Evolutionary conservation across 1,140 invertebrate genomes (phyloP), one percentile per base, ranked within the genome.

Genomic region (Ylistrum balloti): DNA sequence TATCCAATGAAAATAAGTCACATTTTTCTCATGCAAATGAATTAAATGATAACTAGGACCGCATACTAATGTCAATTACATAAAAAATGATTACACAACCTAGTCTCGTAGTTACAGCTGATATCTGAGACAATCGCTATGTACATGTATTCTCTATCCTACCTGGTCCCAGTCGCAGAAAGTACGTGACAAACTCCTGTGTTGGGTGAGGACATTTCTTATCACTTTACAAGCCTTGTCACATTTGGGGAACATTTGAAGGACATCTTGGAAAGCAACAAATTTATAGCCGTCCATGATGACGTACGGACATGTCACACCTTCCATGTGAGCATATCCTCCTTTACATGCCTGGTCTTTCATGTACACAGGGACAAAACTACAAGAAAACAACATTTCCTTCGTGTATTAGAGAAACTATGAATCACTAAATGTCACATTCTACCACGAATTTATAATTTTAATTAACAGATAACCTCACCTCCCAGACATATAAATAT

Each of bases 121-220:
- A n/a, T n/a, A n/a, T n/a, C n/a, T n/a, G n/a, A n/a, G n/a, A n/a
- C n/a, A n/a, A n/a, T n/a, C n/a, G n/a, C n/a, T n/a, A n/a, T n/a
- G n/a, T n/a, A n/a, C n/a, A n/a, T n/a, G 9, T 22, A 56, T 11
- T 56, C 9, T 56, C 20, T n/a, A 74, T n/a, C 56, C 56, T 74
- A 74, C 56, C 56, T 74, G 56, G 56, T 74, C 56, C 56, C 56
- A 28, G n/a, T 74, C 56, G 28, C 56, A 74, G n/a, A 74, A 74
- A 28, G 56, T 74, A 7, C 22, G 56, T 0, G 56, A 74, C 56
- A 74, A 11, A 17, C 56, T n/a, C 56, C 56, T 17, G 56, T 74
- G n/a, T 74, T 74, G n/a, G 56, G 28, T n/a, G 56, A 74, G 56
- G 5, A 74, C 56, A 17, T 17, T 74, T 11, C 17, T 74, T 22